Base-by-base conservation (phyloP, 2,888 invertebrate species). In the Melinaea marsaeus region DNA sequence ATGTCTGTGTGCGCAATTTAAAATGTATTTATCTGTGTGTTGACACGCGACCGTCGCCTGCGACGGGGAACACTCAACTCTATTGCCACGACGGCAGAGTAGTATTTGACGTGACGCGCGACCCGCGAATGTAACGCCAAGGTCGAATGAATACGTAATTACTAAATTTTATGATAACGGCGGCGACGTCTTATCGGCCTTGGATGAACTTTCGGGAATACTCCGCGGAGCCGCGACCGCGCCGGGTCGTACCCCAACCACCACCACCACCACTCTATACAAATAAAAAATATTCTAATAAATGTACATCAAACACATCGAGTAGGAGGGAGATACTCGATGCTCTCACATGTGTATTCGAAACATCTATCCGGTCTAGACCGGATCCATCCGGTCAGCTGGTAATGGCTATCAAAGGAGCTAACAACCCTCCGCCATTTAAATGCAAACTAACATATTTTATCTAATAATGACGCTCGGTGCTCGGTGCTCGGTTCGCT, bases 101-200 rank as follows among this genome's bases (percentile, higher is more conserved):
- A 61, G 64, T 66, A 64, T 66, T 65, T 72, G 45, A 63, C 61
- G 60, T 58, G 64, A 56, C 67, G 48, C 56, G 58, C 35, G 47
- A 55, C 46, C 33, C 60, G 65, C 66, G 66, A 68, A 69, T 22
- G 22, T 64, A 66, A 55, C 61, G 58, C 56, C 72, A 75, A 76
- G 74, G 75, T 69, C 72, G 69, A 63, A 61, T 66, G 69, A 68
- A 69, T 72, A 67, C 72, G 76, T 80, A 77, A 79, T 82, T 82
- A 78, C 74, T 74, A 79, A 79, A 78, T 77, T 76, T 77, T 79
- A 79, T 76, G 78, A 80, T 78, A 81, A 79, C 76, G 74, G 75
- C 72, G 75, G 72, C 71, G 68, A 64, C 74, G 71, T 74, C 73
- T 72, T 73, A 73, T 72, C 71, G 74, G 62, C 65, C 68, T 71